Base-by-base conservation (phyloP, 2,797 vertebrate species). In the Pagetopsis macropterus region DNA sequence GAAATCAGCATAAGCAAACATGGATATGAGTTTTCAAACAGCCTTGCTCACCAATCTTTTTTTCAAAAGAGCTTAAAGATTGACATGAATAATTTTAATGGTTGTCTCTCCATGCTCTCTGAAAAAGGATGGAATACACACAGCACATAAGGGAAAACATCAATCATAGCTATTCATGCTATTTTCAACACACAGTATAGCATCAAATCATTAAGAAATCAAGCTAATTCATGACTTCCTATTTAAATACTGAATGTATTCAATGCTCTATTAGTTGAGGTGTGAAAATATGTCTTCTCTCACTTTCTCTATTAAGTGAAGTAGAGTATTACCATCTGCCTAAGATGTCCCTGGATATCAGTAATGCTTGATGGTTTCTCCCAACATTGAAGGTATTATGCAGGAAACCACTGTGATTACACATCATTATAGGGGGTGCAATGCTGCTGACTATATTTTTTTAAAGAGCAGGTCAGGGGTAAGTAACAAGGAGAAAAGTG, bases 361-460 rank as follows among this genome's bases (percentile, higher is more conserved):
- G 73, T 55, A 52, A 71, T 78, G 84, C 87, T 89, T 84, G 85
- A 89, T 85, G 72, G 71, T 85, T 77, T 88, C 82, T 75, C 79
- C 74, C 78, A 87, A 81, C 82, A 86, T 74, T 81, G 52, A 81
- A 80, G 86, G 76, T 83, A 89, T 91, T 90, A 90, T 90, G 83
- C 88, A 90, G 86, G 75, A 78, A 91, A 88, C 84, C 85, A 78
- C 84, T 82, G 87, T 83, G 89, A 93, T 91, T 89, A 92, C 87
- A 90, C 87, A 91, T 94, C 88, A 91, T 93, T 92, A 93, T 84
- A 84, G 75, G 70, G 62, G 46, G 62, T 76, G 78, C 79, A 79
- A 75, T 91, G 90, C 81, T 92, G 93, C 92, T 93, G 91, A 93
- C 90, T 80, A 31, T 84, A 84, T 85, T 85, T 88, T 82, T 82